Percentiles rank a stretch among this genome's conserved stretches.
phyloP scores from a whole-genome alignment of 2,113 vertebrate species.

The Lichenostomus cassidix region DNA sequence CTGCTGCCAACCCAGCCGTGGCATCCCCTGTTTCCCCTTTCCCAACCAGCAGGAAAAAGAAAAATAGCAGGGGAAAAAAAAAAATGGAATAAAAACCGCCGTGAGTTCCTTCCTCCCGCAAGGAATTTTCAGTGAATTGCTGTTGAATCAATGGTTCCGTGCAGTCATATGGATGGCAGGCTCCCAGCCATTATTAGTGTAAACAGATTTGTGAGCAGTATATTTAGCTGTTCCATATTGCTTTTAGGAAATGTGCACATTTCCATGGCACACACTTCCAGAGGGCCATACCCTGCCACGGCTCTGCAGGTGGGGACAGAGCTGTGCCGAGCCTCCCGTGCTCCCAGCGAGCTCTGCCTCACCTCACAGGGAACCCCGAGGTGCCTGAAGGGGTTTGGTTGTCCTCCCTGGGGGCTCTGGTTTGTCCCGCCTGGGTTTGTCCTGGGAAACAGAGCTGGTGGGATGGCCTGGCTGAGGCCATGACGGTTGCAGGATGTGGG shows the following conservation, averaged over 20 bases:
- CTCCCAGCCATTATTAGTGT: conserved; percentile 72
- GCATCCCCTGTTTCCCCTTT: not conserved
- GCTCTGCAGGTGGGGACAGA: conserved; percentile 37
- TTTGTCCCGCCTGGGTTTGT: rapidly evolving
- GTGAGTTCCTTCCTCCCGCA: not conserved
- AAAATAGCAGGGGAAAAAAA: not conserved
- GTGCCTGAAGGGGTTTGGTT: rapidly evolving
- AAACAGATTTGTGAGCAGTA: conserved; percentile 74
- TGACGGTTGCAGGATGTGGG: rapidly evolving
- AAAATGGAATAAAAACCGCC: not conserved
- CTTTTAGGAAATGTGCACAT: conserved; percentile 71
- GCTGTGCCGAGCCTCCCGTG: rapidly evolving
- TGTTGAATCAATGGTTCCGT: conserved; percentile 45
- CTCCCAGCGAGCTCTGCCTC: not conserved
- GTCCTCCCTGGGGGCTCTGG: rapidly evolving
- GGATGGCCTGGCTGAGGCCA: rapidly evolving
- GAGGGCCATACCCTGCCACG: conserved; percentile 71
- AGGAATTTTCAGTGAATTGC: conserved; percentile 44
- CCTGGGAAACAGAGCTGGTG: not conserved
- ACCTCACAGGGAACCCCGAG: rapidly evolving
- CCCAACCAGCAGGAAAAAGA: rapidly evolving
- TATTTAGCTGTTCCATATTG: conserved; percentile 73
- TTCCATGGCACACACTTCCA: conserved; percentile 37
- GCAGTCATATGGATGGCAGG: conserved; percentile 72
- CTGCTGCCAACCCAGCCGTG: not conserved